These are phyloP conservation scores for Passer montanus DNA, from an alignment of 2,113 vertebrate species.

Conservation along the genomic window DNA sequence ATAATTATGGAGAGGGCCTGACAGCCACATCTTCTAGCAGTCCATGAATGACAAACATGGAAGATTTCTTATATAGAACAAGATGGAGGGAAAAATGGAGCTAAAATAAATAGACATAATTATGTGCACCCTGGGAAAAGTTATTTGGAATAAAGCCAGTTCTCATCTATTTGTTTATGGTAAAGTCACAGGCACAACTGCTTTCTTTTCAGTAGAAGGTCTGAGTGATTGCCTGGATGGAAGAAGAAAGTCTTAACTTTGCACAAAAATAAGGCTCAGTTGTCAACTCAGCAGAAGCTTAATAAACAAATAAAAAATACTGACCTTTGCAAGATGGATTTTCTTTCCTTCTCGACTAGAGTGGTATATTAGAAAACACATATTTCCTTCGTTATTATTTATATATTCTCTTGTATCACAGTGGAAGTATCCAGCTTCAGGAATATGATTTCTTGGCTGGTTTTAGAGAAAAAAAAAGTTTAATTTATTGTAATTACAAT, in stretches of 20 bases:
- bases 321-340: background rate
- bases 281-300: background rate
- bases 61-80: background rate
- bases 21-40: background rate
- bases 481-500: background rate
- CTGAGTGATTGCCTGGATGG: background rate
- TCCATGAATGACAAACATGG: background rate
- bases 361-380: background rate
- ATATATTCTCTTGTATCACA: background rate
- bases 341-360: background rate
- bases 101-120: background rate
- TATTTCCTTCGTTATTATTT: background rate
- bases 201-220: background rate
- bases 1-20: background rate
- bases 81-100: background rate
- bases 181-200: background rate
- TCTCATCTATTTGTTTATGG: background rate
- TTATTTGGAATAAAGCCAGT: constrained; percentile 8
- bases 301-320: background rate
- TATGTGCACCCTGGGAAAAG: background rate
- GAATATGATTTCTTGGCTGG: background rate
- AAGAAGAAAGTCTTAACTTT: background rate
- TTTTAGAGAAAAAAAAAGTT: background rate
- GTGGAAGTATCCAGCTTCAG: background rate
- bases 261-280: background rate